These are phyloP conservation scores for Drymodes brunneopygia DNA, from an alignment of 2,113 vertebrate genomes.

Conservation along the genomic window DNA sequence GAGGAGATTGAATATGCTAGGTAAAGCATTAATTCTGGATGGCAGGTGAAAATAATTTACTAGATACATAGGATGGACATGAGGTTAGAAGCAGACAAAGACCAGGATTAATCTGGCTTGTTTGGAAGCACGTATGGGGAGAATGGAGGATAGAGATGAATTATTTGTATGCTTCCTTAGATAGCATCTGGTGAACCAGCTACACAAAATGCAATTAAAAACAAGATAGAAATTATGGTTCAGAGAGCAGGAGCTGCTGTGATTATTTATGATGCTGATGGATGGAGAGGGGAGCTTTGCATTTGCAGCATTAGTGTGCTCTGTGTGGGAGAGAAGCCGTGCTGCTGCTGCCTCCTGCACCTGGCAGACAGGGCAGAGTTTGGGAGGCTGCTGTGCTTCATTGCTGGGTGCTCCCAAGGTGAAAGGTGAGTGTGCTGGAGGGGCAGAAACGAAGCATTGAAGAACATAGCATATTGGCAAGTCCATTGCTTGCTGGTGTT, in stretches of 20 bases:
- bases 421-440: not conserved
- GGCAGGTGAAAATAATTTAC: not conserved
- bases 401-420: not conserved
- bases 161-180: not conserved
- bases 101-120: not conserved
- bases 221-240: not conserved
- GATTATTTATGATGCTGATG: not conserved
- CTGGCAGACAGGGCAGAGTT: not conserved
- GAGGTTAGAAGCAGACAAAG: not conserved
- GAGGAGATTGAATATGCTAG: not conserved
- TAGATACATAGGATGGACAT: not conserved
- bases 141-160: not conserved
- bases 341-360: not conserved
- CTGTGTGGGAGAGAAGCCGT: rapidly evolving
- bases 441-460: not conserved
- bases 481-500: not conserved
- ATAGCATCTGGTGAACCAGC: not conserved
- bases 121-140: not conserved
- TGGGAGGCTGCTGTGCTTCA: rapidly evolving
- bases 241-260: not conserved
- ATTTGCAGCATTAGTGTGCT: not conserved
- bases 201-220: not conserved
- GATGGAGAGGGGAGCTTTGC: not conserved
- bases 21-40: not conserved
- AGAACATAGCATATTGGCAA: not conserved